Evolutionary conservation across 2,888 invertebrate genomes (phyloP).

Genomic region (Xiphydria camelus): DNA sequence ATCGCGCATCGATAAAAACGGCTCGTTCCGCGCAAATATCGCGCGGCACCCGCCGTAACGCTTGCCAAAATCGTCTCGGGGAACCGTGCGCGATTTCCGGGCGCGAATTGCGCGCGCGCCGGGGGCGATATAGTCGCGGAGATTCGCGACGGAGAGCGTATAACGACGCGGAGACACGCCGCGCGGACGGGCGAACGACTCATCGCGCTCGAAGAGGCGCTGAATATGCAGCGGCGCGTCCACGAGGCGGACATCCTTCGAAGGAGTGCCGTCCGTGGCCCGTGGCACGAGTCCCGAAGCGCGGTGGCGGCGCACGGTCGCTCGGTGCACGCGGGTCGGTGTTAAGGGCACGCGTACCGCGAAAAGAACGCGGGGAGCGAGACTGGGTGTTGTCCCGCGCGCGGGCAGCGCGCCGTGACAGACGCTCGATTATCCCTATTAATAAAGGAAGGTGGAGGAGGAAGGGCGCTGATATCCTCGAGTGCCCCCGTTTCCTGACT

Average conservation of each 20-base stretch:
- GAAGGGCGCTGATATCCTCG: constrained; percentile 41
- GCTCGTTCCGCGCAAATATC: too few species aligned
- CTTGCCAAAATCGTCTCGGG: too few species aligned
- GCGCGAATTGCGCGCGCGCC: too few species aligned
- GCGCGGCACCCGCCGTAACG: too few species aligned
- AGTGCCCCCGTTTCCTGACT: constrained; percentile 53
- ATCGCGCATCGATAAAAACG: constrained; percentile 37
- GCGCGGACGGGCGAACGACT: too few species aligned
- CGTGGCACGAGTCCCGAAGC: constrained; percentile 10
- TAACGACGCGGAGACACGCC: too few species aligned
- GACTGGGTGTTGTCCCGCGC: constrained; percentile 38
- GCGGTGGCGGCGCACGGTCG: not conserved
- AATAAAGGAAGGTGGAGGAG: constrained; percentile 31
- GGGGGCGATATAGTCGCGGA: too few species aligned
- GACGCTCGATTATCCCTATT: constrained; percentile 47
- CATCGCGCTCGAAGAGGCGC: not conserved
- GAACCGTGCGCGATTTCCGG: too few species aligned
- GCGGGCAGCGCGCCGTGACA: constrained; percentile 44
- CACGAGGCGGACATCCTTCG: constrained; percentile 3
- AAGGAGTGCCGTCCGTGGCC: constrained; percentile 1
- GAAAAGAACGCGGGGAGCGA: too few species aligned
- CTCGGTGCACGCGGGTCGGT: too few species aligned
- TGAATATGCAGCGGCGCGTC: constrained; percentile 1
- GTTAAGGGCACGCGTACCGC: too few species aligned
- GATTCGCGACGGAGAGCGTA: too few species aligned